phyloP scores from a whole-genome alignment of 2,113 vertebrate genomes.

The Phylloscopus whistleri region DNA sequence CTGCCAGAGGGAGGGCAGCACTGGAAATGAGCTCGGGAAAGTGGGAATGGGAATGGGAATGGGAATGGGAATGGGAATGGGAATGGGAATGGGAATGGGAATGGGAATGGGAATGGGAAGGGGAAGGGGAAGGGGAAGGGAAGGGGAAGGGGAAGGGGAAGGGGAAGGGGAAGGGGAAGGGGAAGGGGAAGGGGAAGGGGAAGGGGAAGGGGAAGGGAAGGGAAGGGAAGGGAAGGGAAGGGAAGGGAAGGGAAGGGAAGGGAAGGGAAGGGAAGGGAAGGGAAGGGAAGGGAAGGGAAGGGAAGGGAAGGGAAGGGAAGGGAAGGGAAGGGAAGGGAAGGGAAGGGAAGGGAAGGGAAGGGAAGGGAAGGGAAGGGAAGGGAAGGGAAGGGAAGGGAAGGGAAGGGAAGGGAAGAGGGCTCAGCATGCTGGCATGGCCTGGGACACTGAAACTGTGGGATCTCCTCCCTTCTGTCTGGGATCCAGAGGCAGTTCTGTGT shows the following conservation, averaged over 20 bases:
- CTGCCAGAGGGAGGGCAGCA: background rate
- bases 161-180: too few species aligned
- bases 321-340: too few species aligned
- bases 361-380: background rate
- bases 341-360: too few species aligned
- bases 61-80: too few species aligned
- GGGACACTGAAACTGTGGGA: too few species aligned
- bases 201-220: background rate
- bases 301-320: background rate
- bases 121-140: background rate
- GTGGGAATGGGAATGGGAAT: background rate
- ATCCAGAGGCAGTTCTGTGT: background rate
- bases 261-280: too few species aligned
- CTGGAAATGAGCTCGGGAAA: fast-evolving
- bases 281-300: too few species aligned
- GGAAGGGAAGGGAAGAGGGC: too few species aligned
- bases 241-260: too few species aligned
- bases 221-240: background rate
- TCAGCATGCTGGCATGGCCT: too few species aligned
- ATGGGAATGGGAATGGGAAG: background rate
- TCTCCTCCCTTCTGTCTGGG: background rate
- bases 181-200: background rate
- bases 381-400: background rate
- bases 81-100: too few species aligned
- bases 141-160: too few species aligned